Conservation (phyloP, 2,113 vertebrate species). For the Lutjanus erythropterus region DNA sequence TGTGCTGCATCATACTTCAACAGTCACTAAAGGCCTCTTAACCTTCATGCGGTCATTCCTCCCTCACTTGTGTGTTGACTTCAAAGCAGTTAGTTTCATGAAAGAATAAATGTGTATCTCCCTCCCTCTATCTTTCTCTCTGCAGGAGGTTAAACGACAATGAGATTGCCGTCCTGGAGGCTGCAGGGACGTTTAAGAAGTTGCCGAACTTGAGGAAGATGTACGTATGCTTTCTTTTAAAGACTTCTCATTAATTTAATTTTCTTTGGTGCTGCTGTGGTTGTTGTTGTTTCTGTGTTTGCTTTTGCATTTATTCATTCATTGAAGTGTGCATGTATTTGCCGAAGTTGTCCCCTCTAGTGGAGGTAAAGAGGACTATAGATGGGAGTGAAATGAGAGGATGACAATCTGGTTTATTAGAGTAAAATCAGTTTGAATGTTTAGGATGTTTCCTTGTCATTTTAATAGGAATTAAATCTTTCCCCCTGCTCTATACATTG, state of each 20-base stretch:
- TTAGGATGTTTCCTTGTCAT: not conserved
- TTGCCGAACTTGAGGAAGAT: slow-evolving; percentile 94
- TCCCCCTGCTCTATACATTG: not conserved
- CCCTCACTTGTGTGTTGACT: slow-evolving; percentile 29
- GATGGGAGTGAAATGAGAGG: not conserved
- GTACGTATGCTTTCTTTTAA: slow-evolving; percentile 80
- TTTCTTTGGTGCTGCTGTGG: not conserved
- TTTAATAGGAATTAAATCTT: not conserved
- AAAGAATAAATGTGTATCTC: slow-evolving; percentile 41
- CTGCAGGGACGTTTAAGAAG: slow-evolving; percentile 93
- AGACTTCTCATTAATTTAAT: not conserved
- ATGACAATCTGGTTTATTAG: not conserved
- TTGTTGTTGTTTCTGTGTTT: not conserved
- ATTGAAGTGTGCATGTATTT: not conserved
- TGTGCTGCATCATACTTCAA: slow-evolving; percentile 37
- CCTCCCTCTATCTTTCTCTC: slow-evolving; percentile 36
- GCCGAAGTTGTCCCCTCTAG: not conserved
- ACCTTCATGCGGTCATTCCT: slow-evolving; percentile 39
- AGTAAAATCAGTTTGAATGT: not conserved
- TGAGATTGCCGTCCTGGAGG: slow-evolving; percentile 92
- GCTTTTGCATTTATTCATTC: not conserved
- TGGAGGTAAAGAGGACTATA: not conserved
- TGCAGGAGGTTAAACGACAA: slow-evolving; percentile 95
- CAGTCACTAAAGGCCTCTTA: slow-evolving; percentile 53
- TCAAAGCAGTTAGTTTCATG: slow-evolving; percentile 37